A percentile compares a stretch with the other conserved stretches of the same genome.
phyloP scores from a whole-genome alignment of 2,888 invertebrate species.

The Epistrophe eligans region DNA sequence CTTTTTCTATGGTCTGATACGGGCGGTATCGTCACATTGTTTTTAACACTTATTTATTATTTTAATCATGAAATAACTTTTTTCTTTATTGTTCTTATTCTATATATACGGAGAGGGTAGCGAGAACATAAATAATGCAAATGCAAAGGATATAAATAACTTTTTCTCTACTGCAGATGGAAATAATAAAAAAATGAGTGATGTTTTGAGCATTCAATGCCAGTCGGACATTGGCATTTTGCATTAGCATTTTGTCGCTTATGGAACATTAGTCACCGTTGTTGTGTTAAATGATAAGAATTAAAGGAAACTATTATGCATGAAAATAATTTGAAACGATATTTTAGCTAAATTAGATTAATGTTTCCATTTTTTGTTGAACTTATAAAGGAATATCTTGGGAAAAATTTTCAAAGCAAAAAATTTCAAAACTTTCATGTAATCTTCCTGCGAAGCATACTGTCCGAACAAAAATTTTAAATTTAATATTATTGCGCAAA shows the following conservation, averaged over 20 bases:
- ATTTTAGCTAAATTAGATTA: too few relatives aligned
- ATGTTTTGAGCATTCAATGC: slow-evolving; percentile 17
- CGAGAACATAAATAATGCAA: slow-evolving; percentile 14
- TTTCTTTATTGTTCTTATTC: slow-evolving; percentile 13
- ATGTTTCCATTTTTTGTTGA: too few relatives aligned
- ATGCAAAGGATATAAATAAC: slow-evolving; percentile 12
- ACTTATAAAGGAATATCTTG: too few relatives aligned
- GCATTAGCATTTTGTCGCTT: slow-evolving; percentile 52
- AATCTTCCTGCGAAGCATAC: too few relatives aligned
- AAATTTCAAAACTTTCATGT: too few relatives aligned
- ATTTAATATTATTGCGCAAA: too few relatives aligned
- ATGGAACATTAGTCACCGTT: background rate
- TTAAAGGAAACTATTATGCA: background rate
- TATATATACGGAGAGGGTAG: background rate
- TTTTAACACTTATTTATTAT: background rate
- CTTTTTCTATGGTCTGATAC: background rate
- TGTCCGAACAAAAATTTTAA: too few relatives aligned
- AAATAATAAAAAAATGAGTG: background rate
- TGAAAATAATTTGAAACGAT: background rate
- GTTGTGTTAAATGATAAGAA: slow-evolving; percentile 6
- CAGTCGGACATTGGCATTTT: slow-evolving; percentile 46
- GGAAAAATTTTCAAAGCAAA: too few relatives aligned
- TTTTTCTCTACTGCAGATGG: background rate
- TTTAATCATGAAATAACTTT: background rate
- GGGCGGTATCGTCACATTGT: background rate